These are phyloP conservation scores for Tipula confusa DNA, from an alignment of 2,888 invertebrate species.

Conservation along the genomic window DNA sequence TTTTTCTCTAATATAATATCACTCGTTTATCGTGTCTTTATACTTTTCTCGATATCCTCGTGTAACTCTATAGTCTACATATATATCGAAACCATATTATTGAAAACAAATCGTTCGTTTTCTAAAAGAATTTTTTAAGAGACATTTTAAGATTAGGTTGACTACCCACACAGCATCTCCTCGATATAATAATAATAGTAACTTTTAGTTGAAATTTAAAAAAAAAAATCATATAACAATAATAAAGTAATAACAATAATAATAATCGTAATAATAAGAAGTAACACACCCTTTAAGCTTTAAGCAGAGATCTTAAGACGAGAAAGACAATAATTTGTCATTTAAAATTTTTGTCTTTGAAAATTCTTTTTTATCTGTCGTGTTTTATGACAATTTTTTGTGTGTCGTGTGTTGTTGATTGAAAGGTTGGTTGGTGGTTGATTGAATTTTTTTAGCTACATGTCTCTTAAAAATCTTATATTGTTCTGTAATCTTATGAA, in stretches of 20 bases:
- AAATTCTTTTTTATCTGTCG: background rate
- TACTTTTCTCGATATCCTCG: background rate
- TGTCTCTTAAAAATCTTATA: background rate
- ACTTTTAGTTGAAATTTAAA: background rate
- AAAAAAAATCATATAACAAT: background rate
- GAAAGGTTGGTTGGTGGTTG: slow-evolving; percentile 16
- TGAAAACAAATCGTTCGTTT: slow-evolving; percentile 15
- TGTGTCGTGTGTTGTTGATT: slow-evolving; percentile 7
- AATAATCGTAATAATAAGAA: background rate
- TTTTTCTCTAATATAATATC: background rate
- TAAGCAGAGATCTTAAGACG: slow-evolving; percentile 14
- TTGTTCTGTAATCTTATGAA: background rate
- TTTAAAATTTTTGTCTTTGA: background rate
- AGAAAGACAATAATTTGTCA: slow-evolving; percentile 20
- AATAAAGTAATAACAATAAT: slow-evolving; percentile 20
- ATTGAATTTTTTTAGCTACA: background rate
- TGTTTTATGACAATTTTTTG: slow-evolving; percentile 25
- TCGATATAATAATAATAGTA: background rate
- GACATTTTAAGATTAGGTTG: slow-evolving; percentile 12
- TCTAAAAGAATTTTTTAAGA: slow-evolving; percentile 5
- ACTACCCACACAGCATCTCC: slow-evolving; percentile 1
- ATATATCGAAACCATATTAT: background rate
- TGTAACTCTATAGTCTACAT: background rate
- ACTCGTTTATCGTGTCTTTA: background rate
- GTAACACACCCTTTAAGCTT: slow-evolving; percentile 20